A percentile compares a stretch with the other conserved stretches of the same genome.
Evolutionary conservation across 2,888 invertebrate species (phyloP).

Genomic region (Drosophila neonasuta): DNA sequence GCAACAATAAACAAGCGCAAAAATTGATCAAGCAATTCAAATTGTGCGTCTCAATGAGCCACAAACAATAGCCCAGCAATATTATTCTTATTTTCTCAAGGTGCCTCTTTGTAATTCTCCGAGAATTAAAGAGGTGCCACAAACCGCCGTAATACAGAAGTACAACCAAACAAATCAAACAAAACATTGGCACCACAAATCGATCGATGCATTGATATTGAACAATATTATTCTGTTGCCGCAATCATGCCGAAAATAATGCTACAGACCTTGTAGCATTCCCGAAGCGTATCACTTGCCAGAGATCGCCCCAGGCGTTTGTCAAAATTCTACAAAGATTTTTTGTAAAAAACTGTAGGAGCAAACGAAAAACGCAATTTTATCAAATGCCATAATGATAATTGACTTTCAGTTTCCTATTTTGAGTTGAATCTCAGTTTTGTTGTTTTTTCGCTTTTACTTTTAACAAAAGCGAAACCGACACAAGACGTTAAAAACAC

Average conservation of each 20-base stretch:
- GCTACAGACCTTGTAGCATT: neutral
- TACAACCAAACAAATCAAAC: slow-evolving; percentile 61
- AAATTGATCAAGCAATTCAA: slow-evolving; percentile 63
- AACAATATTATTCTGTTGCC: slow-evolving; percentile 31
- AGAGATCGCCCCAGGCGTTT: slow-evolving; percentile 68
- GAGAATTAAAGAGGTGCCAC: slow-evolving; percentile 70
- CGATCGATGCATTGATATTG: slow-evolving; percentile 33
- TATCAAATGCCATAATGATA: slow-evolving; percentile 49
- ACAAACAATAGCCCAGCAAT: slow-evolving; percentile 80
- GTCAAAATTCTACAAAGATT: slow-evolving; percentile 70
- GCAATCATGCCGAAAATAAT: neutral
- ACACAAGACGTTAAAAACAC: slow-evolving; percentile 43
- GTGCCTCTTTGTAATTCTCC: slow-evolving; percentile 65
- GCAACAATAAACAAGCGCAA: slow-evolving; percentile 64
- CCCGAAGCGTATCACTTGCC: slow-evolving; percentile 25
- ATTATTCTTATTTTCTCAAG: slow-evolving; percentile 69
- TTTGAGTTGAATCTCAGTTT: slow-evolving; percentile 39
- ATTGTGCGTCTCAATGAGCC: slow-evolving; percentile 47
- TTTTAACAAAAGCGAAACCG: slow-evolving; percentile 50
- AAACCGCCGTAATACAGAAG: slow-evolving; percentile 66
- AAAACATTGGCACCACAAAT: slow-evolving; percentile 60
- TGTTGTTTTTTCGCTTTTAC: slow-evolving; percentile 56
- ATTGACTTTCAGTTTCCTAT: slow-evolving; percentile 38
- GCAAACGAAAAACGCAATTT: slow-evolving; percentile 82
- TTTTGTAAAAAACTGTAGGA: slow-evolving; percentile 72